Conservation (phyloP, 1,140 invertebrate genomes). For the Neuroterus valhalla region DNA sequence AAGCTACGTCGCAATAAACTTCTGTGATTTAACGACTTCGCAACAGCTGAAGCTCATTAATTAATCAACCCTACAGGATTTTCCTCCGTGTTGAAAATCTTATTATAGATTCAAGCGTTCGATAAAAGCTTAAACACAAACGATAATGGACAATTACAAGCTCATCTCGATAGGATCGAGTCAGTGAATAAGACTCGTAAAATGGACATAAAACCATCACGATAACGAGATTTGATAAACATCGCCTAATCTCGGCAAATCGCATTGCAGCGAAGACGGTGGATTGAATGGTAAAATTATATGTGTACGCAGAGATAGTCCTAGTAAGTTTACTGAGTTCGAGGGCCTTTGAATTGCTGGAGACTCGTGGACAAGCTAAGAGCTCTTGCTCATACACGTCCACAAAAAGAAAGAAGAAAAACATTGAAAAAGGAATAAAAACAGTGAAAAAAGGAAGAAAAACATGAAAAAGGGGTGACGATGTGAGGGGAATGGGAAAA, state of each 20-base stretch:
- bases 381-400: not conserved
- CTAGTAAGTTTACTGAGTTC: not conserved
- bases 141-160: slow-evolving; percentile 27
- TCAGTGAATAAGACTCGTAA: not conserved
- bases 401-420: slow-evolving; percentile 44
- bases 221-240: slow-evolving; percentile 25
- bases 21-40: not conserved
- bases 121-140: slow-evolving; percentile 19
- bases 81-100: not conserved
- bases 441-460: slow-evolving; percentile 38
- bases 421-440: not conserved
- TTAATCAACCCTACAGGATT: not conserved
- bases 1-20: not conserved
- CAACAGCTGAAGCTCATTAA: not conserved
- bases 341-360: not conserved
- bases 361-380: not conserved
- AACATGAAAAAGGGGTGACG: slow-evolving; percentile 19
- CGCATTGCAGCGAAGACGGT: not conserved
- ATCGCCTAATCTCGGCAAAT: slow-evolving; percentile 10
- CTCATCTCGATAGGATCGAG: not conserved
- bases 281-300: not conserved
- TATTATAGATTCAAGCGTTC: not conserved
- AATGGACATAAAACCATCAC: slow-evolving; percentile 15
- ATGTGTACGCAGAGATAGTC: not conserved
- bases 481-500: slow-evolving; percentile 32